Percentiles rank a stretch among this genome's conserved stretches.
Evolutionary conservation across 2,113 vertebrate species (phyloP).

Genomic region (Paramisgurnus dabryanus): DNA sequence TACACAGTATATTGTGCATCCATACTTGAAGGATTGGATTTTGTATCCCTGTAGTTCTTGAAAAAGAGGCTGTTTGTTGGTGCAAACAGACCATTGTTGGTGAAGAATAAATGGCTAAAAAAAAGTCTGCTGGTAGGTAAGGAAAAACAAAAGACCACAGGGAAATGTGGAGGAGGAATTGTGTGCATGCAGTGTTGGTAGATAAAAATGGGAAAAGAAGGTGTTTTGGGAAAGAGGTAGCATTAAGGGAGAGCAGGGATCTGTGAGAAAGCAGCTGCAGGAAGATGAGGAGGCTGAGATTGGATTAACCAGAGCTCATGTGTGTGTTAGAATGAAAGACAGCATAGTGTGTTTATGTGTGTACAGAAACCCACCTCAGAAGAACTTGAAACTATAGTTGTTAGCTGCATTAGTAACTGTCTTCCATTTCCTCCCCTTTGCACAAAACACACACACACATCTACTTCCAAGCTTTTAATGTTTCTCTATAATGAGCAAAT

Average conservation of each 20-base stretch:
- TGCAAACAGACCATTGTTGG: not conserved
- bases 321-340: slow-evolving; percentile 17
- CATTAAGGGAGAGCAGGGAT: slow-evolving; percentile 32
- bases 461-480: slow-evolving; percentile 55
- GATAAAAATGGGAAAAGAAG: slow-evolving; percentile 19
- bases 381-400: slow-evolving; percentile 48
- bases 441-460: slow-evolving; percentile 48
- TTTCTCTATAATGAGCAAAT: slow-evolving; percentile 49
- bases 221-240: slow-evolving; percentile 21
- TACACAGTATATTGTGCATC: not conserved
- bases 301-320: slow-evolving; percentile 69
- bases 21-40: not conserved
- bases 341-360: slow-evolving; percentile 31
- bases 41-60: not conserved
- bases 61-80: slow-evolving; percentile 1
- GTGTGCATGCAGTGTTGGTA: slow-evolving; percentile 5
- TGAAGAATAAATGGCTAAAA: not conserved
- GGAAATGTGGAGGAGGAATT: slow-evolving; percentile 15
- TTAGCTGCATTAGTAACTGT: slow-evolving; percentile 22
- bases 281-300: slow-evolving; percentile 63
- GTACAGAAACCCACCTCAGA: slow-evolving; percentile 27
- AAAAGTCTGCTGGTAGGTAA: not conserved
- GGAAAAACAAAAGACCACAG: slow-evolving; percentile 2
- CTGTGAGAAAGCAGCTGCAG: slow-evolving; percentile 38
- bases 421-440: slow-evolving; percentile 22